Conservation (phyloP, 1,140 invertebrate species). For the Lordiphosa clarofinis region DNA sequence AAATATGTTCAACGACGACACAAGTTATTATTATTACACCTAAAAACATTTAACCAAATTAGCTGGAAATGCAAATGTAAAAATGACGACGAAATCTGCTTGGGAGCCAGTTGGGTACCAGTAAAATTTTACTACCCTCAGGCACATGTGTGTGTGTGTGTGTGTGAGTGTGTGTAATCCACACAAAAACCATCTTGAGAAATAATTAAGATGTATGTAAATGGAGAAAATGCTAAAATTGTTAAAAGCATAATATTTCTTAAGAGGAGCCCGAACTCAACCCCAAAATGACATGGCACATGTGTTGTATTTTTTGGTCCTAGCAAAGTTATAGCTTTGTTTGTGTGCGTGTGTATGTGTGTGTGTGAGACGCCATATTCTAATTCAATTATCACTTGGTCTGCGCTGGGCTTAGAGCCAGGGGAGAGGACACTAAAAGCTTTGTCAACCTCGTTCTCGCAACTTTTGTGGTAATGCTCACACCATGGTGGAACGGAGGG, state of each 20-base stretch:
- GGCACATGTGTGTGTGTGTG: background rate
- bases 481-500: background rate
- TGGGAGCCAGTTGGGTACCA: constrained; percentile 35
- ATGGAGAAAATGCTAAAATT: constrained; percentile 78
- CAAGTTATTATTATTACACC: constrained; percentile 75
- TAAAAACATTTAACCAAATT: constrained; percentile 78
- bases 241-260: constrained; percentile 79
- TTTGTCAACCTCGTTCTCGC: constrained; percentile 69
- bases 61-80: constrained; percentile 77
- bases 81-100: constrained; percentile 66
- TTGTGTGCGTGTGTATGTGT: constrained; percentile 20
- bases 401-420: constrained; percentile 22
- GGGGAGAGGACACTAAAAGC: constrained; percentile 62
- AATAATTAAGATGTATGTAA: constrained; percentile 79
- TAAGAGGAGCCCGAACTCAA: constrained; percentile 42
- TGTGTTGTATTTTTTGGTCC: constrained; percentile 70
- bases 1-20: constrained; percentile 68
- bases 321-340: constrained; percentile 58
- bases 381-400: constrained; percentile 78
- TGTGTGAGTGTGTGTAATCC: constrained; percentile 48
- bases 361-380: constrained; percentile 68
- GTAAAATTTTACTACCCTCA: constrained; percentile 64
- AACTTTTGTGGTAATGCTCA: constrained; percentile 64
- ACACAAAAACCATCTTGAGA: constrained; percentile 76
- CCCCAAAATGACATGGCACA: constrained; percentile 66